phyloP scores from a whole-genome alignment of 2,888 invertebrate species.

The Ectropis crepuscularia region DNA sequence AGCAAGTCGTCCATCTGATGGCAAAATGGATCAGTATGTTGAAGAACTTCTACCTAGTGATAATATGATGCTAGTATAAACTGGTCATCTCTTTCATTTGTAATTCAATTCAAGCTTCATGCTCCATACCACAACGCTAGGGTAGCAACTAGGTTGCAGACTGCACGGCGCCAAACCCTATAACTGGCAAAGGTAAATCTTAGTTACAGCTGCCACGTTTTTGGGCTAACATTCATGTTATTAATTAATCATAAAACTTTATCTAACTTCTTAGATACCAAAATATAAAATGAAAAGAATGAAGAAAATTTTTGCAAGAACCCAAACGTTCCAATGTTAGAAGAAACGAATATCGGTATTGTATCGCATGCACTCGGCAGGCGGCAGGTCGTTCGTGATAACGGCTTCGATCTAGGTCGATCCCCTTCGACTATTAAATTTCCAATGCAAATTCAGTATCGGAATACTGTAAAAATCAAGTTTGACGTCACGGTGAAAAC shows the following conservation, averaged over 20 bases:
- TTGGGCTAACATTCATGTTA: no score
- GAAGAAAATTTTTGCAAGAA: conserved; percentile 42
- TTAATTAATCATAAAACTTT: no score
- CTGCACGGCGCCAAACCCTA: no score
- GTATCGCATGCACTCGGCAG: conserved; percentile 36
- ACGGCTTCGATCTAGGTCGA: conserved; percentile 38
- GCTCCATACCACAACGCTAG: no score
- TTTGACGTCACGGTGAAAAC: conserved; percentile 63
- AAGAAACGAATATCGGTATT: conserved; percentile 35
- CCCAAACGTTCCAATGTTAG: conserved; percentile 41
- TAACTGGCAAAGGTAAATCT: no score
- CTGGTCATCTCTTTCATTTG: background rate
- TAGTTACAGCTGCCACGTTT: no score
- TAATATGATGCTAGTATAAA: background rate
- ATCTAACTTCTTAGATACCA: background rate
- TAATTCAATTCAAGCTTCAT: no score
- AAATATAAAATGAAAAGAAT: conserved; percentile 32
- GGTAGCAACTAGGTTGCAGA: no score
- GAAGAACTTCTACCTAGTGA: background rate
- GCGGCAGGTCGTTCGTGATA: conserved; percentile 36
- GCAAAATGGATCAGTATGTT: no score
- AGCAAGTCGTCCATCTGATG: no score
- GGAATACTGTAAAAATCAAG: conserved; percentile 24
- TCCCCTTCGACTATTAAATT: conserved; percentile 17
- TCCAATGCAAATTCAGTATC: conserved; percentile 10